A percentile compares a stretch with the other conserved stretches of the same genome.
phyloP scores from a whole-genome alignment of 2,797 vertebrate genomes.

The Sebastes baramenuke region DNA sequence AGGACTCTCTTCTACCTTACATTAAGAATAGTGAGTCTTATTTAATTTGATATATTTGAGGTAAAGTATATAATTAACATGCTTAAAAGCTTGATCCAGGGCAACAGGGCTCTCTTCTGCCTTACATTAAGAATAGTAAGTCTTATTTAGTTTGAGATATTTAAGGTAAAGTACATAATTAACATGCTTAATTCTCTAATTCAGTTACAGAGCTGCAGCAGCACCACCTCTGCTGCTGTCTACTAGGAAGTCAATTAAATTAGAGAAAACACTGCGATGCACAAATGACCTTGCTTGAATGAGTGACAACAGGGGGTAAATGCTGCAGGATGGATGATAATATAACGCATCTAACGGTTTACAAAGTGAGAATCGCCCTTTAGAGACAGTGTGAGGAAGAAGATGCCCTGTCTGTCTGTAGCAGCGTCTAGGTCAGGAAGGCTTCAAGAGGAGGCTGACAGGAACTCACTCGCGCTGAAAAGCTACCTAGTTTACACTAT shows the following conservation, averaged over 20 bases:
- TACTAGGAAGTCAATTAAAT: slow-evolving; percentile 25
- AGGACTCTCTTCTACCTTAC: too few species aligned
- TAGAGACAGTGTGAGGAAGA: neutral
- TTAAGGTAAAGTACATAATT: neutral
- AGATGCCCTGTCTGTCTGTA: slow-evolving; percentile 39
- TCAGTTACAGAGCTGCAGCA: too few species aligned
- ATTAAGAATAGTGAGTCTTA: neutral
- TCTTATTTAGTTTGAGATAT: neutral
- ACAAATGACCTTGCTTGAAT: slow-evolving; percentile 66
- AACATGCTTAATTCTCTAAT: neutral
- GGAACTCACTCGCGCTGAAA: slow-evolving; percentile 12
- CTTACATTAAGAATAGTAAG: neutral
- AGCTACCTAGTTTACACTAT: accelerated
- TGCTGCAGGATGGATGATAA: neutral
- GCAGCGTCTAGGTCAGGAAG: slow-evolving; percentile 66
- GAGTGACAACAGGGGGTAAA: neutral
- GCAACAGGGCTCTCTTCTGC: too few species aligned
- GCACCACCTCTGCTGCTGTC: neutral
- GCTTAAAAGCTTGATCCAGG: too few species aligned
- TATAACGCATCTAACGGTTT: neutral
- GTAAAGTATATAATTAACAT: neutral
- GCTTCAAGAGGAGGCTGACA: slow-evolving; percentile 54
- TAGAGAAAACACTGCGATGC: slow-evolving; percentile 30
- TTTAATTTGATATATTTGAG: neutral
- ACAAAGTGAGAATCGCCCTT: neutral